These are phyloP conservation scores for Cheirogaleus major DNA, from an alignment of 2,797 vertebrate genomes.

Conservation along the genomic window DNA sequence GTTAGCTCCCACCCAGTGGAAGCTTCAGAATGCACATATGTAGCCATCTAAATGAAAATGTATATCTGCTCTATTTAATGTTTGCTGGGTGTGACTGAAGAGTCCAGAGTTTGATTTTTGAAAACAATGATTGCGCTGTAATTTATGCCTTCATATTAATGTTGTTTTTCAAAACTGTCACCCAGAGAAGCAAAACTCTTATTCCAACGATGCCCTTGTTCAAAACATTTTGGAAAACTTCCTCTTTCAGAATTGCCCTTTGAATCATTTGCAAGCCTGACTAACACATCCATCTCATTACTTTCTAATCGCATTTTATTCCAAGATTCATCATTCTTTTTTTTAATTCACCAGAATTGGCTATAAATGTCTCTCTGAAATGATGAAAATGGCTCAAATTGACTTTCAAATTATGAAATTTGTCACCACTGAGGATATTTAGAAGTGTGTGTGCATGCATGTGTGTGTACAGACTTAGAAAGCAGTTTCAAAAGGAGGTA, in stretches of 20 bases:
- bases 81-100: neutral
- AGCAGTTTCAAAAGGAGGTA: neutral
- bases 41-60: neutral
- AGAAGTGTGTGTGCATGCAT: neutral
- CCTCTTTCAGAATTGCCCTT: constrained; percentile 26
- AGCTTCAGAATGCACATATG: neutral
- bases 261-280: constrained; percentile 57
- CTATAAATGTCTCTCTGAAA: constrained; percentile 56
- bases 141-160: constrained; percentile 25
- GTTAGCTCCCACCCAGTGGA: neutral
- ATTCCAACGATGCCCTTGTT: constrained; percentile 32
- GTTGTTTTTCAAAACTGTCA: constrained; percentile 8
- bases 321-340: constrained; percentile 53
- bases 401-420: constrained; percentile 66
- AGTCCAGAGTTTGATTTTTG: constrained; percentile 30
- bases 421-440: constrained; percentile 56
- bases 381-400: constrained; percentile 66
- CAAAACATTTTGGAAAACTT: constrained; percentile 50
- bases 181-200: constrained; percentile 19
- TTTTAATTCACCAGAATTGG: constrained; percentile 51
- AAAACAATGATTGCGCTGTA: neutral
- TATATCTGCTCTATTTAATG: neutral
- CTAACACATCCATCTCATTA: constrained; percentile 58
- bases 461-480: neutral
- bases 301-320: constrained; percentile 62